Evolutionary conservation across 2,113 vertebrate genomes (phyloP).

Genomic region (Mohoua ochrocephala): DNA sequence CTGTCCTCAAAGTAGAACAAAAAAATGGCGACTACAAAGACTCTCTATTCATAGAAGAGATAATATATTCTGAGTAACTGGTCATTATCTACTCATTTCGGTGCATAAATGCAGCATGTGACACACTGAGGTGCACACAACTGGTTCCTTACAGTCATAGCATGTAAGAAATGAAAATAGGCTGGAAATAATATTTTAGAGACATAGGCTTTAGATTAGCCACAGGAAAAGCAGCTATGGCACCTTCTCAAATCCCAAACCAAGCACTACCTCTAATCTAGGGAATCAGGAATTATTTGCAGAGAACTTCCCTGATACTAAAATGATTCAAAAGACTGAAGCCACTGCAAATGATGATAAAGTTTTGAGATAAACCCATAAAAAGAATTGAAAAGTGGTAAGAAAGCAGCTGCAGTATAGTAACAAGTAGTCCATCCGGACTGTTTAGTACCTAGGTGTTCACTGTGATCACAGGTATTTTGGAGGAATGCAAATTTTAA

Average conservation of each 20-base stretch:
- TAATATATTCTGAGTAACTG: neutral
- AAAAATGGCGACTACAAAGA: neutral
- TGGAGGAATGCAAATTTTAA: neutral
- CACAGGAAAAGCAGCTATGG: neutral
- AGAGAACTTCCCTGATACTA: neutral
- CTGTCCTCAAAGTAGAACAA: neutral
- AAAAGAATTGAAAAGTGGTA: neutral
- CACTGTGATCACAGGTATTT: neutral
- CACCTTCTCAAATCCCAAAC: neutral
- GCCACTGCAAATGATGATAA: neutral
- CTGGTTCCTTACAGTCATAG: neutral
- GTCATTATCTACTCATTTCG: neutral
- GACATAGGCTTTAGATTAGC: neutral
- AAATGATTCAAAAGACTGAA: neutral
- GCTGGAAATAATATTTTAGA: neutral
- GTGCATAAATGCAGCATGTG: neutral
- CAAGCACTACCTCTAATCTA: neutral
- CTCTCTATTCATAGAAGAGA: neutral
- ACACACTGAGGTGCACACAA: neutral
- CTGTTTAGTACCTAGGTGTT: neutral
- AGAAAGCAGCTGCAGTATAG: neutral
- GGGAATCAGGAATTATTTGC: neutral
- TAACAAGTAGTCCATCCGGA: neutral
- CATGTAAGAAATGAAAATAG: neutral
- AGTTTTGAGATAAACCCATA: neutral